phyloP scores from a whole-genome alignment of 2,797 vertebrate species.

The Spinus olivaceus region DNA sequence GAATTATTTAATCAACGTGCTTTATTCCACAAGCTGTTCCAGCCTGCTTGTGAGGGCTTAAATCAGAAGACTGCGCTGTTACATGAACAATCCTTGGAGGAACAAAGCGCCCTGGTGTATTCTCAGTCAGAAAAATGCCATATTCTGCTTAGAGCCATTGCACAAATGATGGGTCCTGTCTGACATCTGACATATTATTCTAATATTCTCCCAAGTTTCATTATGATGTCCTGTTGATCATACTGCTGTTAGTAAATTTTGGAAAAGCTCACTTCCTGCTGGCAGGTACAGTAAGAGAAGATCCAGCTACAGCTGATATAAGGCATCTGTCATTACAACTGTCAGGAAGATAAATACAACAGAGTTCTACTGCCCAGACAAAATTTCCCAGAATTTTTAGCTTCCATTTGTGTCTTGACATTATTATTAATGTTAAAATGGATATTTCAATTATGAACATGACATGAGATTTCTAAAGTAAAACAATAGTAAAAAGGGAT shows the following conservation, averaged over 20 bases:
- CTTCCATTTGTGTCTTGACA: not conserved
- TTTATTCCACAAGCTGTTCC: conserved; percentile 9
- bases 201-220: conserved; percentile 17
- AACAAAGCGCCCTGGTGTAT: not conserved
- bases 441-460: not conserved
- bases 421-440: not conserved
- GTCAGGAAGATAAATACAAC: conserved; percentile 34
- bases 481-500: not conserved
- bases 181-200: not conserved
- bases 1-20: conserved; percentile 20
- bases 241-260: conserved; percentile 41
- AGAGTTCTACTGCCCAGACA: not conserved
- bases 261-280: conserved; percentile 13
- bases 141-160: not conserved
- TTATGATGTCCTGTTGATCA: not conserved
- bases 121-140: conserved; percentile 27
- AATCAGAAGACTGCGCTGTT: not conserved
- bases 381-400: not conserved
- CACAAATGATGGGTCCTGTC: conserved; percentile 15
- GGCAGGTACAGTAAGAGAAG: not conserved
- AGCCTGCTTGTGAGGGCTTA: not conserved
- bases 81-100: not conserved
- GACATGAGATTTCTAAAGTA: not conserved
- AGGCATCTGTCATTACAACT: conserved; percentile 44
- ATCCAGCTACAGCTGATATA: not conserved